Percentiles rank a stretch among this genome's conserved stretches.
Evolutionary conservation across 2,888 invertebrate species (phyloP).

Genomic region (Mythimna impura): DNA sequence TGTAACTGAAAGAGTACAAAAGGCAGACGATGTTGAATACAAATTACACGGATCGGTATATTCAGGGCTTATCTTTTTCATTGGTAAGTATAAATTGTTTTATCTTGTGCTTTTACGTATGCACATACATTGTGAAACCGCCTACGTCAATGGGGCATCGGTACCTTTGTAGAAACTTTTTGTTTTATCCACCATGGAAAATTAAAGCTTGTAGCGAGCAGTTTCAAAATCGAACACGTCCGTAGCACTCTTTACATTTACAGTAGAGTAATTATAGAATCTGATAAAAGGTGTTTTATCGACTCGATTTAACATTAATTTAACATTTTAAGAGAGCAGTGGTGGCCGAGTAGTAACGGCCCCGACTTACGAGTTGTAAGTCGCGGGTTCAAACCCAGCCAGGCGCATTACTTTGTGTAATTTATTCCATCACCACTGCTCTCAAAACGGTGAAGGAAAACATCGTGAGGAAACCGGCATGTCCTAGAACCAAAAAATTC

Average conservation of each 20-base stretch:
- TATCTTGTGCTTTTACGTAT: constrained; percentile 41
- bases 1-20: constrained; percentile 4
- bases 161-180: constrained; percentile 7
- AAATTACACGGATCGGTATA: constrained; percentile 17
- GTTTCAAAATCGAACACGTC: constrained; percentile 5
- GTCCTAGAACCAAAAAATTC: too few species aligned
- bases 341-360: too few species aligned
- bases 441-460: too few species aligned
- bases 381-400: too few species aligned
- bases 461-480: too few species aligned
- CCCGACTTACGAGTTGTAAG: too few species aligned
- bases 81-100: constrained; percentile 37
- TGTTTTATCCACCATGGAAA: constrained; percentile 9
- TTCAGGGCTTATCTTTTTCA: constrained; percentile 44
- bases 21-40: neutral
- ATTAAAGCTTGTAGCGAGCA: neutral
- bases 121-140: constrained; percentile 32
- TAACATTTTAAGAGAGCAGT: too few species aligned
- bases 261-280: neutral
- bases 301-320: neutral
- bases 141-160: constrained; percentile 10
- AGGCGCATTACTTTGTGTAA: too few species aligned
- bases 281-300: neutral
- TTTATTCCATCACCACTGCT: too few species aligned
- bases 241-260: constrained; percentile 5